A percentile compares a stretch with the other conserved stretches of the same genome.
These are phyloP conservation scores for Drosophila sproati DNA, from an alignment of 1,140 invertebrate genomes.

Conservation along the genomic window DNA sequence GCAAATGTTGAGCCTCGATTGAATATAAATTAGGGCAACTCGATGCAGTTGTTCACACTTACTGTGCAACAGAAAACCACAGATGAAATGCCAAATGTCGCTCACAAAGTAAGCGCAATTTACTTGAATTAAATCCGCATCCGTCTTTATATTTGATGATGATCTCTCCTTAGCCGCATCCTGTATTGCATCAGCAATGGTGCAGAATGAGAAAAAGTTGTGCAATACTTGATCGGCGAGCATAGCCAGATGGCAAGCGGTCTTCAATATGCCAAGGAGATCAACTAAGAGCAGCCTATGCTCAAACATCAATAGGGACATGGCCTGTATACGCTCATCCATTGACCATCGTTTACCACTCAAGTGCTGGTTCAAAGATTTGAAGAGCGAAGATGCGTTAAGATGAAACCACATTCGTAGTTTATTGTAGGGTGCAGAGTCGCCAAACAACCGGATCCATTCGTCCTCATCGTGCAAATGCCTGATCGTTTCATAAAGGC, in stretches of 20 bases:
- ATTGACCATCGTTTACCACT: constrained; percentile 12
- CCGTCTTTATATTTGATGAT: background rate
- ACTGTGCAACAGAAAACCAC: constrained; percentile 51
- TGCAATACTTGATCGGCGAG: constrained; percentile 45
- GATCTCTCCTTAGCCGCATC: constrained; percentile 29
- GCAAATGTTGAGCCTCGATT: constrained; percentile 39
- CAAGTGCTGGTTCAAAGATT: constrained; percentile 34
- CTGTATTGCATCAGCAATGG: constrained; percentile 57
- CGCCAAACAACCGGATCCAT: constrained; percentile 32
- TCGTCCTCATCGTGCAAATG: constrained; percentile 44
- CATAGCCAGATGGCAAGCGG: constrained; percentile 45
- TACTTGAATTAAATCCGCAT: background rate
- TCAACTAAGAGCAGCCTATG: constrained; percentile 57
- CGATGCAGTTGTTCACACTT: constrained; percentile 47
- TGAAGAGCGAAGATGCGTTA: constrained; percentile 28
- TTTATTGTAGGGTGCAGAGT: background rate
- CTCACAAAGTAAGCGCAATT: constrained; percentile 50
- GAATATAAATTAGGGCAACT: constrained; percentile 40
- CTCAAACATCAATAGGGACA: constrained; percentile 47
- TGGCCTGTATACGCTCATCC: constrained; percentile 28
- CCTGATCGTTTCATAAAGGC: constrained; percentile 34
- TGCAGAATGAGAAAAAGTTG: constrained; percentile 59
- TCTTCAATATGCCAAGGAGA: constrained; percentile 60
- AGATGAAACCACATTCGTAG: constrained; percentile 46
- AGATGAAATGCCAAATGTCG: constrained; percentile 66